Percentiles rank a stretch among this genome's conserved stretches.
These are phyloP conservation scores for Neolamprologus fasciatus DNA, from an alignment of 2,113 vertebrate genomes.

Conservation along the genomic window DNA sequence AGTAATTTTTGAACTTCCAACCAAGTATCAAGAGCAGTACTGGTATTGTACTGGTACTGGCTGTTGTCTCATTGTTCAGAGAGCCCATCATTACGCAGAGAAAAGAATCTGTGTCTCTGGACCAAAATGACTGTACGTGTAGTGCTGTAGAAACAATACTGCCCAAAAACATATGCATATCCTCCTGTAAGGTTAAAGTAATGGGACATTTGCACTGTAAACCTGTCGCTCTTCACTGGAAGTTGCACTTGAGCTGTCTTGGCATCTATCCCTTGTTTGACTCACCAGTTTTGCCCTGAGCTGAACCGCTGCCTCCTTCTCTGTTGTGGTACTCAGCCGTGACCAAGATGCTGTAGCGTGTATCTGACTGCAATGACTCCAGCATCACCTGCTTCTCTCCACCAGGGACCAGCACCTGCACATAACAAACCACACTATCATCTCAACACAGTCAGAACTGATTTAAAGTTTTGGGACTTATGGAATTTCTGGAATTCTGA, in stretches of 20 bases:
- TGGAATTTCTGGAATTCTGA: neutral
- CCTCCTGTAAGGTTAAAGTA: neutral
- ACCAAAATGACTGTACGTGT: neutral
- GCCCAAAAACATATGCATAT: neutral
- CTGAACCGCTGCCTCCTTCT: conserved; percentile 72
- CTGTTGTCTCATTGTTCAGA: neutral
- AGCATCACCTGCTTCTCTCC: conserved; percentile 66
- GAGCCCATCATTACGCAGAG: neutral
- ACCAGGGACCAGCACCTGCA: conserved; percentile 77
- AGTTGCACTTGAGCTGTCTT: neutral
- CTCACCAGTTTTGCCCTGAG: conserved; percentile 77
- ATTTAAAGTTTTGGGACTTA: neutral
- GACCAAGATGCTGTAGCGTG: conserved; percentile 78
- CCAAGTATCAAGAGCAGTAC: neutral
- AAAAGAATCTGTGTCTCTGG: neutral
- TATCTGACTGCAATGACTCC: conserved; percentile 75
- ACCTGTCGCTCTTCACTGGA: fast-evolving
- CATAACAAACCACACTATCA: neutral
- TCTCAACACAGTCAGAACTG: fast-evolving
- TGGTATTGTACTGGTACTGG: fast-evolving
- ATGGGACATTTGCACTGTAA: neutral
- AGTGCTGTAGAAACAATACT: neutral
- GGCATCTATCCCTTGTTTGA: neutral
- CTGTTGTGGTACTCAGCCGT: conserved; percentile 78
- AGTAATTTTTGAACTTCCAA: neutral